These are phyloP conservation scores for Sesia apiformis DNA, from an alignment of 2,888 invertebrate species.

Conservation along the genomic window DNA sequence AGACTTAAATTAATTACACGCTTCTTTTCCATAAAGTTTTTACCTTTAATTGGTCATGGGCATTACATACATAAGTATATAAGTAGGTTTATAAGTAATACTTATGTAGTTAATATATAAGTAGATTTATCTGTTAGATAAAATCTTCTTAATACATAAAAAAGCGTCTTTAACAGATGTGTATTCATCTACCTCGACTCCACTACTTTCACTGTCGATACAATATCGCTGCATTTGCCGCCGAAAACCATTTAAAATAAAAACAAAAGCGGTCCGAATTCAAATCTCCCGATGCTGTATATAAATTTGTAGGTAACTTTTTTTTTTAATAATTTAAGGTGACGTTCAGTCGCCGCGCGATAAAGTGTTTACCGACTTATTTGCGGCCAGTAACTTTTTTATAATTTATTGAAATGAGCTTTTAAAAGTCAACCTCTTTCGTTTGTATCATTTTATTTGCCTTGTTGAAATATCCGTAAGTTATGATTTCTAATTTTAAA, in stretches of 20 bases:
- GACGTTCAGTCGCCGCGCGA: constrained; percentile 33
- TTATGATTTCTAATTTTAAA: neutral
- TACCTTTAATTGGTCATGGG: no score
- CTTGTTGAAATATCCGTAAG: neutral
- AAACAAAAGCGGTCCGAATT: constrained; percentile 34
- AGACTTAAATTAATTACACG: no score
- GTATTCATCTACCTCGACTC: constrained; percentile 8
- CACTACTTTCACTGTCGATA: constrained; percentile 15
- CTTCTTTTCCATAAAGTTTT: no score
- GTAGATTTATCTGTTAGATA: no score
- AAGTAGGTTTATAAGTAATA: no score
- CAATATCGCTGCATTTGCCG: constrained; percentile 21
- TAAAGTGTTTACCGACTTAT: constrained; percentile 60
- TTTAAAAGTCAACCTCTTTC: neutral
- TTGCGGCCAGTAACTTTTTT: constrained; percentile 21
- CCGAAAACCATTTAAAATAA: constrained; percentile 34
- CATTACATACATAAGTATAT: no score
- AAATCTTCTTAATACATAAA: no score
- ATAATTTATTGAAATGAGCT: neutral
- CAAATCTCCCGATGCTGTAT: constrained; percentile 33
- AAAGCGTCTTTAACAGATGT: no score
- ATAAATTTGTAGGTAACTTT: constrained; percentile 36
- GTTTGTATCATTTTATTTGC: neutral
- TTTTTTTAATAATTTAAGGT: constrained; percentile 50
- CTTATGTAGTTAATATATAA: no score